Evolutionary conservation across 2,888 invertebrate genomes (phyloP).

Genomic region (Aspidapion aeneum): DNA sequence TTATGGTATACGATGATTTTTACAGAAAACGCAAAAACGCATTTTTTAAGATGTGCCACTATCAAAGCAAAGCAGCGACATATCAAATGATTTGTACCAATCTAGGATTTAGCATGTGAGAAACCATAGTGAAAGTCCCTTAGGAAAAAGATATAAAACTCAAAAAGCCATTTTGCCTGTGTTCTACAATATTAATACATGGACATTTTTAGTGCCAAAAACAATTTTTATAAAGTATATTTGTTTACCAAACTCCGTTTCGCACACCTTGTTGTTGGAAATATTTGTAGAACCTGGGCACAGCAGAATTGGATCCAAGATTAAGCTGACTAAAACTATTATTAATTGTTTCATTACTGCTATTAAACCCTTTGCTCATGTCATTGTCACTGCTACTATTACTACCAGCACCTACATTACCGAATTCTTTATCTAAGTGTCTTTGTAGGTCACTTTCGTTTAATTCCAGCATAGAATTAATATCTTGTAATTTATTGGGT

Average conservation of each 20-base stretch:
- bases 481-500: conserved; percentile 11
- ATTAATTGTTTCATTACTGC: not conserved
- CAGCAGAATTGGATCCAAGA: conserved; percentile 41
- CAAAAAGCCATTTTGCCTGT: too few species aligned
- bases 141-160: too few species aligned
- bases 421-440: conserved; percentile 42
- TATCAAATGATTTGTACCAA: too few species aligned
- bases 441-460: conserved; percentile 36
- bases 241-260: not conserved
- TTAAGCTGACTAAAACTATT: conserved; percentile 40
- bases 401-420: conserved; percentile 38
- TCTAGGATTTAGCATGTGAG: too few species aligned
- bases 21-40: too few species aligned
- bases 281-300: conserved; percentile 54
- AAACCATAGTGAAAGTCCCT: too few species aligned
- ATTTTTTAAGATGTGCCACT: too few species aligned
- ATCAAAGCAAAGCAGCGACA: too few species aligned
- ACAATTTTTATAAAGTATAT: too few species aligned
- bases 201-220: too few species aligned
- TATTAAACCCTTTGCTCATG: conserved; percentile 36
- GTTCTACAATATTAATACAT: too few species aligned
- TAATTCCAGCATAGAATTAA: conserved; percentile 20
- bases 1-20: too few species aligned
- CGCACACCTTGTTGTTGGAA: conserved; percentile 47
- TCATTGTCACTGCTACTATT: conserved; percentile 31